Conservation (phyloP, 2,113 vertebrate species). For the Hemibagrus wyckioides region DNA sequence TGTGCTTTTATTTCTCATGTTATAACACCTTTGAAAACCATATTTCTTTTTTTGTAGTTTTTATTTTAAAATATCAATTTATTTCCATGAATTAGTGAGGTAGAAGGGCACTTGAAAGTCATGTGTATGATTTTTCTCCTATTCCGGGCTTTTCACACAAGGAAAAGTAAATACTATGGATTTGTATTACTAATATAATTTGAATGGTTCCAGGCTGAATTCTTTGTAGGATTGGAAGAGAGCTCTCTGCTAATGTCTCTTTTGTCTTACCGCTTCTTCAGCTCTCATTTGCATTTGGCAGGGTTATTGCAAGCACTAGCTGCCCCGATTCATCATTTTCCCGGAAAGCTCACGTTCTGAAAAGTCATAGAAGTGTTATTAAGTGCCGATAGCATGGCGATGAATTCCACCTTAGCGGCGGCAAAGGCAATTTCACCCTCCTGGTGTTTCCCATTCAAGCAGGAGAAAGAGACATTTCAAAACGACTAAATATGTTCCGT, state of each 20-base stretch:
- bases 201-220: constrained; percentile 34
- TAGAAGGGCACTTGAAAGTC: constrained; percentile 51
- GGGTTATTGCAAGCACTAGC: constrained; percentile 76
- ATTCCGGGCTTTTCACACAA: constrained; percentile 42
- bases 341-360: constrained; percentile 77
- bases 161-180: constrained; percentile 38
- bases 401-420: constrained; percentile 80
- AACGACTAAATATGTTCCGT: constrained; percentile 74
- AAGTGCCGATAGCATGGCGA: constrained; percentile 78
- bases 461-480: constrained; percentile 77
- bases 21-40: not conserved
- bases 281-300: constrained; percentile 79
- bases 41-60: not conserved
- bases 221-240: constrained; percentile 38
- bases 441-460: constrained; percentile 76
- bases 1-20: not conserved
- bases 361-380: constrained; percentile 77
- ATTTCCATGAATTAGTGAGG: not conserved
- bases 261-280: constrained; percentile 78
- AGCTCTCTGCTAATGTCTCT: constrained; percentile 73
- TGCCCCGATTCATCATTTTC: constrained; percentile 81
- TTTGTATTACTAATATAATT: constrained; percentile 45
- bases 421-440: constrained; percentile 79
- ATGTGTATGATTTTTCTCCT: constrained; percentile 9
- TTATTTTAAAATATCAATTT: not conserved